Base-by-base conservation (phyloP, 2,888 invertebrate genomes). In the Cryptocephalus primarius region DNA sequence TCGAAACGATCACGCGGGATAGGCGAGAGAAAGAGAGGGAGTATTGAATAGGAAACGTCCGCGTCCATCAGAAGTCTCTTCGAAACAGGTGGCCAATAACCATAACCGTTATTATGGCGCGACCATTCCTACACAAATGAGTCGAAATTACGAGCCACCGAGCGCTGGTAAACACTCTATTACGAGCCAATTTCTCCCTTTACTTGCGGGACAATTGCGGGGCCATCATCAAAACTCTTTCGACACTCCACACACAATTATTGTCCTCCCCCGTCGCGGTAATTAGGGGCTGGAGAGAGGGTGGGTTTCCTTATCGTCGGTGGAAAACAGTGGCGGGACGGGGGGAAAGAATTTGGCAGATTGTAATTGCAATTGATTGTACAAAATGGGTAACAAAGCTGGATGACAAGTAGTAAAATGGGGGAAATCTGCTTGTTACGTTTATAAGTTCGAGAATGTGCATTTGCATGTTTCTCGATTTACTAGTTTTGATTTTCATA, bases 41-140 rank as follows among this genome's bases (percentile, higher is more conserved):
- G 36, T 36, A 36, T 53, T 51, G 50, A 53, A 50, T 53, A 44
- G 48, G 48, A 53, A 54, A 48, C 55, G 55, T 55, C 55, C 51
- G 52, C 57, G 62, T 63, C 60, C 60, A 56, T 63, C 63, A 62
- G 57, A 55, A 60, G 59, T 59, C 59, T 57, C 56, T 55, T 56
- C 57, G 57, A 68, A 71, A 71, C 71, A 71, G 71, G 71, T 71
- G 71, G 71, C 69, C 71, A 71, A 71, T 71, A 71, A 71, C 71
- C 70, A 70, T 70, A 70, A 71, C 69, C 69, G 69, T 71, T 70
- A 70, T 70, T 68, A 70, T 70, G 70, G 69, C 69, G 67, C 68
- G 67, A 69, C 69, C 69, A 66, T 71, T 70, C 67, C 71, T 69
- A 70, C 70, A 70, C 69, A 71, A 71, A 71, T 71, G 71, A 71